Conservation (phyloP, 2,888 invertebrate genomes). For the Onchidella celtica region DNA sequence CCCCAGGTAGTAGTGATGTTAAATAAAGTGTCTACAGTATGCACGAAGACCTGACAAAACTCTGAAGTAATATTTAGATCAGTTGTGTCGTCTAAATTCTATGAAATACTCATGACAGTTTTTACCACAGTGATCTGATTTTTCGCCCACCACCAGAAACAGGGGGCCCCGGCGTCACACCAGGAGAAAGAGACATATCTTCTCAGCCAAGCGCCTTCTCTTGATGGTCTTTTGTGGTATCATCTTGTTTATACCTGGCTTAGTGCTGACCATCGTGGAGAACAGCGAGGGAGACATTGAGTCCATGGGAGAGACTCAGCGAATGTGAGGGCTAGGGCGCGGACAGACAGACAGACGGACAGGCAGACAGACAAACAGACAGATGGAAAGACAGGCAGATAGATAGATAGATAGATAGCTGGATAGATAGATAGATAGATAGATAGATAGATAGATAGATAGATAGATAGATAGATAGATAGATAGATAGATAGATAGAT, state of each 20-base stretch:
- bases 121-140: no score
- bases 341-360: no score
- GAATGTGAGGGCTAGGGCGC: constrained; percentile 65
- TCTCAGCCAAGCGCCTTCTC: constrained; percentile 66
- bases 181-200: constrained; percentile 58
- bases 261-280: constrained; percentile 66
- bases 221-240: constrained; percentile 65
- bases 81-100: no score
- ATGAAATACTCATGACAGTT: no score
- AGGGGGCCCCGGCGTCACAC: constrained; percentile 60
- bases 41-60: no score
- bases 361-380: no score
- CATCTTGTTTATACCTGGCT: constrained; percentile 67
- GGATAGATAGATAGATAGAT: background rate
- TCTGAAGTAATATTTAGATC: no score
- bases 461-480: background rate
- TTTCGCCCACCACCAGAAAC: no score
- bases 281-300: constrained; percentile 51
- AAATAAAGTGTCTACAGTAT: no score
- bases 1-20: no score
- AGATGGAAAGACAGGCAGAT: no score
- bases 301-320: constrained; percentile 54
- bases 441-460: background rate
- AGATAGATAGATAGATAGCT: no score
- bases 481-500: background rate